These are phyloP conservation scores for Hexactinellida sp. DNA, from an alignment of 37 sponge, comb jelly and placozoan species.

Conservation along the genomic window DNA sequence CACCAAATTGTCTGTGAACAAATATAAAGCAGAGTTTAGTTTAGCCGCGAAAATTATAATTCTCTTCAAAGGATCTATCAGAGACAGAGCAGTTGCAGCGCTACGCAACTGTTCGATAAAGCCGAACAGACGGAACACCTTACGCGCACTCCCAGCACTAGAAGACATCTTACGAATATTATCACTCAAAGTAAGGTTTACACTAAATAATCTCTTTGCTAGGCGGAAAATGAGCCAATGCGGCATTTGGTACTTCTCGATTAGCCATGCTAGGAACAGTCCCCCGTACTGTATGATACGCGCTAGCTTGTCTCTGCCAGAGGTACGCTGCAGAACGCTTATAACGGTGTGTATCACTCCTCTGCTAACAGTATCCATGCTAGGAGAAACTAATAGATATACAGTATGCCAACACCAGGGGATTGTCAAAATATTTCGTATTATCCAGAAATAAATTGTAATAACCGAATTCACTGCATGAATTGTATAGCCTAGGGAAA, in stretches of 20 bases:
- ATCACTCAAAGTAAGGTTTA: too few relatives aligned
- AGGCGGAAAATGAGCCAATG: not conserved
- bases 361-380: not conserved
- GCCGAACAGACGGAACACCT: not conserved
- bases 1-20: not conserved
- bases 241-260: not conserved
- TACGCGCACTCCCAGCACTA: constrained; percentile 7
- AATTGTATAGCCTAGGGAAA: too few relatives aligned
- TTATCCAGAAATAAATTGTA: not conserved
- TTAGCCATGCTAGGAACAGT: not conserved
- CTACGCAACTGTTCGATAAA: not conserved
- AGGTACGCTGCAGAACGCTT: not conserved
- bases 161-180: not conserved
- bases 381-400: not conserved
- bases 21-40: not conserved
- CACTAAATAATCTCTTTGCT: not conserved
- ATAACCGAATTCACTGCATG: too few relatives aligned
- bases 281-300: constrained; percentile 2
- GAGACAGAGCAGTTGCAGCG: not conserved
- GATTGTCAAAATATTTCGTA: not conserved
- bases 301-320: not conserved
- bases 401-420: not conserved
- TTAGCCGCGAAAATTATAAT: not conserved
- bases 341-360: not conserved
- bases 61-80: not conserved